Evolutionary conservation across 2,797 vertebrate genomes (phyloP).

Genomic region (Argya squamiceps): DNA sequence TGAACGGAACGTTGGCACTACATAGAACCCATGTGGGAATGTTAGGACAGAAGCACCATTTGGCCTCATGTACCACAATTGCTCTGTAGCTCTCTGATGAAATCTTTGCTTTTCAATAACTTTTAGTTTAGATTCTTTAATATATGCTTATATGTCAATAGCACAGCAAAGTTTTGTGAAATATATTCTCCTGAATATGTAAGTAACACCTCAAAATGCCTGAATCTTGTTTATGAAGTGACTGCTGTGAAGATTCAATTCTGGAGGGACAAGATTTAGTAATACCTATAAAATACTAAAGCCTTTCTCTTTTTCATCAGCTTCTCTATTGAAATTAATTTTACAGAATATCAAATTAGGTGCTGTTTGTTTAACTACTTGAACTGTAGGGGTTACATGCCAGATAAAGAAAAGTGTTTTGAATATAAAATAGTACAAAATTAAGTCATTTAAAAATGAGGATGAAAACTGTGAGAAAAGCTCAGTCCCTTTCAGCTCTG

Average conservation of each 20-base stretch:
- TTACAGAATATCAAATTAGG: slow-evolving; percentile 20
- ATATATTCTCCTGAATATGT: background rate
- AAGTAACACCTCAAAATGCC: background rate
- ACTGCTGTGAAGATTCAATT: background rate
- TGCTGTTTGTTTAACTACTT: slow-evolving; percentile 56
- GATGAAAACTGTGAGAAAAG: slow-evolving; percentile 28
- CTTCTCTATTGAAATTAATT: slow-evolving; percentile 10
- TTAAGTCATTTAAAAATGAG: slow-evolving; percentile 49
- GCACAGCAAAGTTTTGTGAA: slow-evolving; percentile 4
- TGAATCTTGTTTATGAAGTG: background rate
- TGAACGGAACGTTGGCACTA: background rate
- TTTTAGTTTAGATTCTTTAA: background rate
- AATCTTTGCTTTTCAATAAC: background rate
- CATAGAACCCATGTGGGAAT: background rate
- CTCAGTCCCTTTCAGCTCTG: slow-evolving; percentile 43
- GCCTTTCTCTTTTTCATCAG: background rate
- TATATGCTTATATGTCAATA: background rate
- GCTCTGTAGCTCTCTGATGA: background rate
- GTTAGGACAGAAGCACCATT: background rate
- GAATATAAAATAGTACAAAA: slow-evolving; percentile 52
- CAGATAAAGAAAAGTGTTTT: slow-evolving; percentile 44
- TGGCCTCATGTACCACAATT: background rate
- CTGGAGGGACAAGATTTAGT: background rate
- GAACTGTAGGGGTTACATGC: slow-evolving; percentile 32
- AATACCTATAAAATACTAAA: background rate